Base-by-base conservation (phyloP, 2,888 invertebrate species). In the Lycophotia porphyrea region DNA sequence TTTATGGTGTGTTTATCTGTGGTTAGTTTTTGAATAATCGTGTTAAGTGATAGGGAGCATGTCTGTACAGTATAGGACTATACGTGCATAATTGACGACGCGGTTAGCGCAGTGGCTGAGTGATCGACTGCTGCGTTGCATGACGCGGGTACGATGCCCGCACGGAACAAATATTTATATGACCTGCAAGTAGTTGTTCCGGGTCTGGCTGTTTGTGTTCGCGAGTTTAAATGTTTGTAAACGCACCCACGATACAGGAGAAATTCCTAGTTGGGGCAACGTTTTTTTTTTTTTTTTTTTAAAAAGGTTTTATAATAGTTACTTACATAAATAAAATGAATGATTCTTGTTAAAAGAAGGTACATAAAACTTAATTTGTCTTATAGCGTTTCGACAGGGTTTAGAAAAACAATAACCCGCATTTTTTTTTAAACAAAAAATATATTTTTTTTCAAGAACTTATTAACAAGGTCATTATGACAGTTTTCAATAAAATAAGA, bases 1-100 rank as follows among this genome's bases (percentile, higher is more conserved):
- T 66, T 75, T 61, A 73, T 61, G 8, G 27, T 75, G 42, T 71
- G 13, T 79, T 74, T 60, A 44, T 82, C 71, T 61, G 68, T 61
- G 58, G 60, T 42, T 21, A n/a, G 21, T 60, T 58, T 63, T 42
- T n/a, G 52, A 70, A 47, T 68, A 64, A 36, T 60, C 24, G 60
- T 66, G 49, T 39, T 67, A n/a, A 52, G 36, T 74, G 52, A 63
- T 21, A 42, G 27, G 21, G 47, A 2, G 39, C 31, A 13, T 36
- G 9, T 42, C 11, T 36, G 34, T 8, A 2, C 15, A 44, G 7
- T n/a, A n/a, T n/a, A n/a, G n/a, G n/a, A n/a, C n/a, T n/a, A n/a
- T n/a, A n/a, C n/a, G 24, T 18, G 9, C 5, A 8, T 44, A 18
- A 18, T 55, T n/a, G n/a, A n/a, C n/a, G n/a, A n/a, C n/a, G n/a